Conservation (phyloP, 1,140 invertebrate species). For the Centruroides sculpturatus region DNA sequence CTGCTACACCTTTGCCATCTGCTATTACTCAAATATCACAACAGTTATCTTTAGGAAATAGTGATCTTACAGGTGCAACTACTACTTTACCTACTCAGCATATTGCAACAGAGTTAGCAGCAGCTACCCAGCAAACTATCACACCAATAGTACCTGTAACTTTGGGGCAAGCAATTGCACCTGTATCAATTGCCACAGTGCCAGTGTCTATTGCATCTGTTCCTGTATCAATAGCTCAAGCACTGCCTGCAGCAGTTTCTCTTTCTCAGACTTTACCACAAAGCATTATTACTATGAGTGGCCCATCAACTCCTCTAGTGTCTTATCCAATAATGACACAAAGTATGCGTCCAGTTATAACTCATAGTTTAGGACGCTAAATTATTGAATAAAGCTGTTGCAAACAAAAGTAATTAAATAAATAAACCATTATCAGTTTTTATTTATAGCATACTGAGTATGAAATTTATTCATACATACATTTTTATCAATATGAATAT, state of each 20-base stretch:
- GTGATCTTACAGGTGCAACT: no score
- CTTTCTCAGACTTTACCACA: background rate
- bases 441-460: no score
- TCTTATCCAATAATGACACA: constrained; percentile 57
- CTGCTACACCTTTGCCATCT: background rate
- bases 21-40: no score
- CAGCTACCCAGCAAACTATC: constrained; percentile 8
- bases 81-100: no score
- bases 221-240: constrained; percentile 29
- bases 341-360: constrained; percentile 23
- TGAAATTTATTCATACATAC: no score
- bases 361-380: constrained; percentile 18
- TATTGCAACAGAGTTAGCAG: constrained; percentile 26
- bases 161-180: constrained; percentile 10
- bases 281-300: constrained; percentile 24
- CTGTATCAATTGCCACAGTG: constrained; percentile 28
- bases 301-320: constrained; percentile 39
- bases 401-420: no score
- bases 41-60: no score
- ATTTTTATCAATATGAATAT: no score
- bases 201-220: constrained; percentile 22
- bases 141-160: constrained; percentile 22
- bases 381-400: no score
- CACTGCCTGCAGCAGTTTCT: constrained; percentile 25
- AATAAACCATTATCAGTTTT: no score